These are phyloP conservation scores for Pecten maximus DNA, from an alignment of 2,888 invertebrate genomes.

Conservation along the genomic window DNA sequence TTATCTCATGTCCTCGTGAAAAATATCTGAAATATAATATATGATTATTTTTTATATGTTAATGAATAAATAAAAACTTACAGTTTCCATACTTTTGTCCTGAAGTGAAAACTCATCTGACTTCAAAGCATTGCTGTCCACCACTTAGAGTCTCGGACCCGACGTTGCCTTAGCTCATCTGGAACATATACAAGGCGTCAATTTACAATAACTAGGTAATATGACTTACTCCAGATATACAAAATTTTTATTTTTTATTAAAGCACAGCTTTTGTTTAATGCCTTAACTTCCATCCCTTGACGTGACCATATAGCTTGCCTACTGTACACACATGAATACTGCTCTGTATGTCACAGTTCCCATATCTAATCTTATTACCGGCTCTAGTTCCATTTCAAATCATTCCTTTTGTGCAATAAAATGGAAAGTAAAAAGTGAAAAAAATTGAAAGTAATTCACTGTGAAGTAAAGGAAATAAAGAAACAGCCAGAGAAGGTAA, in stretches of 20 bases:
- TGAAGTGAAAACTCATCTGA: background rate
- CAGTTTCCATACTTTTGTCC: background rate
- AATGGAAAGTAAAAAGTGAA: slow-evolving; percentile 8
- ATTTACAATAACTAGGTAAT: background rate
- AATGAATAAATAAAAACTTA: background rate
- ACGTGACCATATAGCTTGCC: background rate
- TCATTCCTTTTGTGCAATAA: background rate
- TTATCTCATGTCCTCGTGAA: background rate
- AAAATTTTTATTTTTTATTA: slow-evolving; percentile 3
- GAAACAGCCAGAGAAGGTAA: background rate
- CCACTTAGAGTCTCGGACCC: background rate
- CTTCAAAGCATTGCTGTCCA: background rate
- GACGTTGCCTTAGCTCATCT: background rate
- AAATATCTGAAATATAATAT: background rate
- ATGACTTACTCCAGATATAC: background rate
- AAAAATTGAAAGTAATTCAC: background rate
- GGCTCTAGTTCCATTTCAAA: background rate
- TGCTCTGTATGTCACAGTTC: background rate
- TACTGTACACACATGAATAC: background rate
- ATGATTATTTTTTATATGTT: background rate
- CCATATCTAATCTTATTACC: background rate
- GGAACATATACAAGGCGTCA: background rate
- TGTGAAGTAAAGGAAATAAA: slow-evolving; percentile 23
- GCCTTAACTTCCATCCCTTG: background rate
- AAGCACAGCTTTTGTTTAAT: background rate